Conservation (phyloP, 2,797 vertebrate genomes). For the Poecilia wingei region DNA sequence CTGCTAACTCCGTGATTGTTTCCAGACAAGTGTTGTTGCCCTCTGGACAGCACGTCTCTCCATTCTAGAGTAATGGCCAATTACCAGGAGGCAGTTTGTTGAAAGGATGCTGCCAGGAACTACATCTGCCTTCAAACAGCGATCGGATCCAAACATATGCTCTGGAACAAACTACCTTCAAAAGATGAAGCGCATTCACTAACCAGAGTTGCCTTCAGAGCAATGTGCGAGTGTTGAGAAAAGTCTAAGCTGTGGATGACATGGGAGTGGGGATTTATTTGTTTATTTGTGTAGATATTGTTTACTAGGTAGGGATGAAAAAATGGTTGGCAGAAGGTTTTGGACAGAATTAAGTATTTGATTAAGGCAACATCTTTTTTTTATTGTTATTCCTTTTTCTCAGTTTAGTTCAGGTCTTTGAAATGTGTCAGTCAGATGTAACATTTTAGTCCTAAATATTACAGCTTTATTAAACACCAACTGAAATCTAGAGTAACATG, state of each 20-base stretch:
- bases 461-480: conserved; percentile 27
- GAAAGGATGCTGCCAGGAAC: conserved; percentile 78
- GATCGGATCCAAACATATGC: conserved; percentile 73
- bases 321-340: conserved; percentile 44
- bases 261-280: conserved; percentile 44
- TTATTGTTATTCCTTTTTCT: conserved; percentile 28
- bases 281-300: conserved; percentile 38
- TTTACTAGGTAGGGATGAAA: conserved; percentile 38
- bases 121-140: conserved; percentile 76
- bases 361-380: conserved; percentile 6
- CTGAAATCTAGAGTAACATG: conserved; percentile 20
- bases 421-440: conserved; percentile 35
- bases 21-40: conserved; percentile 80
- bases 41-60: conserved; percentile 77
- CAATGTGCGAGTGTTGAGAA: conserved; percentile 47
- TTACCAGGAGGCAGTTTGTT: conserved; percentile 81
- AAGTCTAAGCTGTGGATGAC: conserved; percentile 47
- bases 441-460: conserved; percentile 41
- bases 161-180: conserved; percentile 68
- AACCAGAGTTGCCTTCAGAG: conserved; percentile 48
- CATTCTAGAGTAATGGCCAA: conserved; percentile 79
- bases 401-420: conserved; percentile 30
- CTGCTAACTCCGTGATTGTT: conserved; percentile 79
- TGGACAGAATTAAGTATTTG: conserved; percentile 31
- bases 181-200: conserved; percentile 59